A percentile compares a stretch with the other conserved stretches of the same genome.
Conservation (phyloP, 2,888 invertebrate genomes). For the Gymnosoma rotundatum region DNA sequence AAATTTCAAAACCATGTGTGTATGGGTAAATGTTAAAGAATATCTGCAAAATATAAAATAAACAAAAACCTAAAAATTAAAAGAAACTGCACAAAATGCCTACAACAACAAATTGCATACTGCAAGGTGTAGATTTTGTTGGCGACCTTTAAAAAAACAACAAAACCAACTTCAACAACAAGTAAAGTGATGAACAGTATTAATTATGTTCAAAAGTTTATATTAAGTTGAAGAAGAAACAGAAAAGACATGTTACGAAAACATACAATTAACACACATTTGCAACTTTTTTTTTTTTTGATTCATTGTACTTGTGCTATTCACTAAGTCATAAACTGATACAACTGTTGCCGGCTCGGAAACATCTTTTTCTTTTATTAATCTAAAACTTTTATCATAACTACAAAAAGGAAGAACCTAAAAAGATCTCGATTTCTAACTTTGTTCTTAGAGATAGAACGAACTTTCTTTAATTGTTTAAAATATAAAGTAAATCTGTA, state of each 20-base stretch:
- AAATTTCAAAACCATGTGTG: neutral
- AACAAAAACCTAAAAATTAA: slow-evolving; percentile 3
- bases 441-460: too few relatives aligned
- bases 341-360: slow-evolving; percentile 2
- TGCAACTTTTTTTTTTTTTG: slow-evolving; percentile 29
- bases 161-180: slow-evolving; percentile 40
- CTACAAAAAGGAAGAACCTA: too few relatives aligned
- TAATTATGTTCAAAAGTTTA: slow-evolving; percentile 29
- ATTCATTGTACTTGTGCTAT: slow-evolving; percentile 23
- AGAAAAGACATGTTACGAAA: slow-evolving; percentile 18
- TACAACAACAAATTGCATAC: slow-evolving; percentile 13
- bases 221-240: slow-evolving; percentile 2
- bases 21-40: neutral
- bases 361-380: neutral
- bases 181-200: slow-evolving; percentile 13
- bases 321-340: slow-evolving; percentile 22
- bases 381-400: too few relatives aligned
- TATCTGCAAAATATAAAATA: neutral
- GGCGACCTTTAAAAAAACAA: slow-evolving; percentile 60
- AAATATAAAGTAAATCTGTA: too few relatives aligned
- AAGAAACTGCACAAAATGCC: neutral
- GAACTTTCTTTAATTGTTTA: too few relatives aligned
- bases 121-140: slow-evolving; percentile 52
- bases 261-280: slow-evolving; percentile 57
- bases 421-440: too few relatives aligned